phyloP scores from a whole-genome alignment of 2,113 vertebrate genomes.

The Balaeniceps rex region DNA sequence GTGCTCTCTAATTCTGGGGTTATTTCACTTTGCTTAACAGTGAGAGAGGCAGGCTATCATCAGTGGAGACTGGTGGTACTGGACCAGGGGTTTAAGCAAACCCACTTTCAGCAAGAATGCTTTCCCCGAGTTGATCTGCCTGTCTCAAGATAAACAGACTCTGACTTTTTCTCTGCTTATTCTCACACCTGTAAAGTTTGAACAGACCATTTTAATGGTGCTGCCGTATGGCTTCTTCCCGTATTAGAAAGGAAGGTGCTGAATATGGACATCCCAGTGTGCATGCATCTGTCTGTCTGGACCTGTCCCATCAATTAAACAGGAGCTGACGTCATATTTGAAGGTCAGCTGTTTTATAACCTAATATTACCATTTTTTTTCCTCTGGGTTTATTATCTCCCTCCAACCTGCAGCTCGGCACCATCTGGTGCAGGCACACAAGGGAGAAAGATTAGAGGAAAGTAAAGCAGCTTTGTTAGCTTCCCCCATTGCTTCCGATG shows the following conservation, averaged over 20 bases:
- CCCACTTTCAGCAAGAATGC: background rate
- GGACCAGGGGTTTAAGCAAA: background rate
- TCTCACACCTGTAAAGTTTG: background rate
- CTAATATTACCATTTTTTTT: background rate
- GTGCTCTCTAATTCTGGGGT: background rate
- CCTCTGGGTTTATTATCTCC: constrained; percentile 39
- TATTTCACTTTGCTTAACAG: background rate
- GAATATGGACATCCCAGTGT: constrained; percentile 7
- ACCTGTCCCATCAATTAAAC: constrained; percentile 24
- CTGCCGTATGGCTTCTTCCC: background rate
- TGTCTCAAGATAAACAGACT: background rate
- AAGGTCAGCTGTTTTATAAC: constrained; percentile 52
- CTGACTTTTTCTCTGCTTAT: background rate
- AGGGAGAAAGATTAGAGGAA: constrained; percentile 35
- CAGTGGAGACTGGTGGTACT: background rate
- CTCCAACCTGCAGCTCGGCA: constrained; percentile 11
- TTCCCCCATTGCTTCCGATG: background rate
- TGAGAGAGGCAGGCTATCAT: background rate
- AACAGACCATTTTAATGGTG: background rate
- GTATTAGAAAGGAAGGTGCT: background rate
- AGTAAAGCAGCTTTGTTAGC: constrained; percentile 10
- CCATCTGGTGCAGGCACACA: constrained; percentile 39
- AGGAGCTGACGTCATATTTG: constrained; percentile 11
- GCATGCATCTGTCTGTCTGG: constrained; percentile 9
- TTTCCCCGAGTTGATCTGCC: background rate